Percentiles rank a stretch among this genome's conserved stretches.
Evolutionary conservation across 2,113 vertebrate genomes (phyloP).

Genomic region (Pituophis catenifer): DNA sequence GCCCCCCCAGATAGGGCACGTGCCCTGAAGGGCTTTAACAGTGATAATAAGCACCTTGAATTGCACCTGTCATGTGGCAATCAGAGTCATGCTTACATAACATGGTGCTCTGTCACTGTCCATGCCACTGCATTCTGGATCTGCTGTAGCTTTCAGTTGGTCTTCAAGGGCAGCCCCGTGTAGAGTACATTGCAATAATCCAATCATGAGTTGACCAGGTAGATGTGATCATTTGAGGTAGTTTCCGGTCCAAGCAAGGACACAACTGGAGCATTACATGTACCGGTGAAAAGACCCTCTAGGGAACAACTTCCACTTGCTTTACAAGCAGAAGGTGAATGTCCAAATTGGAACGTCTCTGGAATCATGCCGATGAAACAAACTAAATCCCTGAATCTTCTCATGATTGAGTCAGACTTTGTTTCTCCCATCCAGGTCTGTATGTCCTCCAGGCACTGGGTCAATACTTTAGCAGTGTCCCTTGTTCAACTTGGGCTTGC

Average conservation of each 20-base stretch:
- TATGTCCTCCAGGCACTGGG: background rate
- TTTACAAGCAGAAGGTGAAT: background rate
- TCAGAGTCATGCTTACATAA: background rate
- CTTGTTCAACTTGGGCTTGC: background rate
- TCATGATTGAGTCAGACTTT: background rate
- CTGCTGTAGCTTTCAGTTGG: background rate
- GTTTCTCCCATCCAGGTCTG: background rate
- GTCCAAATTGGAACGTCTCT: background rate
- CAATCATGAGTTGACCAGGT: background rate
- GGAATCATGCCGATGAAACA: background rate
- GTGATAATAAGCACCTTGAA: background rate
- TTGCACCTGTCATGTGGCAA: background rate
- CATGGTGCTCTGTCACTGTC: background rate
- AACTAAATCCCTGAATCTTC: background rate
- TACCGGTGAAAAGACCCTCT: background rate
- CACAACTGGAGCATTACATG: background rate
- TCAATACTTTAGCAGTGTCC: background rate
- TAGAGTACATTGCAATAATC: background rate
- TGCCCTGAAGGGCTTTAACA: background rate
- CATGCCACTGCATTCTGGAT: background rate
- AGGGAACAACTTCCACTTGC: background rate
- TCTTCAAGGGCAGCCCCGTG: background rate
- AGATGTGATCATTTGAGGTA: background rate
- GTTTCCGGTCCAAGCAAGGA: background rate
- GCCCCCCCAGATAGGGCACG: background rate